A percentile compares a stretch with the other conserved stretches of the same genome.
Conservation (phyloP, 92 coral and sea anemone species). For the Blastomussa wellsi region DNA sequence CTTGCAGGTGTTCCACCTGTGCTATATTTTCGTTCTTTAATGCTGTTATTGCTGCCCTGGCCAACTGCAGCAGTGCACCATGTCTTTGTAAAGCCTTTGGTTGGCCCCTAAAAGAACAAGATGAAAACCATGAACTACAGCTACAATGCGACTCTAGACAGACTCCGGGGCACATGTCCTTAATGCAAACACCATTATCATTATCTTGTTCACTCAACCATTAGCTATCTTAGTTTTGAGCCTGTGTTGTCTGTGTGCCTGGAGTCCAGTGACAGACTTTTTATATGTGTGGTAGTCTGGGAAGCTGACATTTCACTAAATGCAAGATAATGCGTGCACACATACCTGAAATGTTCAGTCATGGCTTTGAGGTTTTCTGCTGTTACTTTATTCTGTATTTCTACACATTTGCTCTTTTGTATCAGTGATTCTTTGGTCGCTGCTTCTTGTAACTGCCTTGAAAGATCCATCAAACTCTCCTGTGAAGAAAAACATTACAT, state of each 20-base stretch:
- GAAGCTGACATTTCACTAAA: no score
- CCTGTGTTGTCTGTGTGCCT: no score
- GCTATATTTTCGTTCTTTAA: conserved; percentile 57
- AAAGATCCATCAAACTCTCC: conserved; percentile 76
- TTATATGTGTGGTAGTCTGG: no score
- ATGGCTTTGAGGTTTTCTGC: conserved; percentile 69
- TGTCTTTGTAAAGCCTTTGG: conserved; percentile 74
- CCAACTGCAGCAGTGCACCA: conserved; percentile 85
- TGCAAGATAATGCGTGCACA: background rate
- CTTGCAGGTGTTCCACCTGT: conserved; percentile 70
- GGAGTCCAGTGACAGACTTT: no score
- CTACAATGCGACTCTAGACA: background rate
- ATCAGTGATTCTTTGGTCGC: conserved; percentile 66
- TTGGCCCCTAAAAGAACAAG: conserved; percentile 66
- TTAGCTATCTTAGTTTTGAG: no score
- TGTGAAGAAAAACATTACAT: background rate
- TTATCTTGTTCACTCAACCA: no score
- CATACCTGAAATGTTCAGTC: conserved; percentile 86
- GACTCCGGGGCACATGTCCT: background rate
- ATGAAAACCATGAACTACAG: background rate
- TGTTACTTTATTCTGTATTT: conserved; percentile 73
- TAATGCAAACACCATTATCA: no score
- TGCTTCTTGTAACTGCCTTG: conserved; percentile 75
- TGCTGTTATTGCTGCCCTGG: conserved; percentile 87
- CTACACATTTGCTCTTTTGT: conserved; percentile 48